Base-by-base conservation (phyloP, 2,888 invertebrate genomes). In the Epirrhoe alternata region DNA sequence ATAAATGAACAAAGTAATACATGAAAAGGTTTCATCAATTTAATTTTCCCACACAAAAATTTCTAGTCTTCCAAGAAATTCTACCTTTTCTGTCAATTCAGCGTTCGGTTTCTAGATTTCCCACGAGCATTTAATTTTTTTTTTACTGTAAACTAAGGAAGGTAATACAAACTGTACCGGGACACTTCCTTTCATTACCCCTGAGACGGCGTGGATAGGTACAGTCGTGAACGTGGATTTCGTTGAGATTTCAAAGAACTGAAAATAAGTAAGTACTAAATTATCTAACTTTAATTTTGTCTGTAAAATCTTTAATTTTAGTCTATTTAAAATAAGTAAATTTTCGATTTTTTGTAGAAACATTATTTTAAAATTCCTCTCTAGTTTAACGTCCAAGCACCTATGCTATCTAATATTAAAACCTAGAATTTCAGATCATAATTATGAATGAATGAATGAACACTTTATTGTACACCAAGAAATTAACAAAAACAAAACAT, bases 141-240 rank as follows among this genome's bases (percentile, higher is more conserved):
- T 60, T 77, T 77, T 77, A 78, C 77, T 77, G 66, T 69, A 73
- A 83, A 82, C 80, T 82, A 80, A 79, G 81, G 72, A 67, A 72
- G 76, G 81, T 83, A 81, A 83, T 77, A 79, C 77, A 80, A 81
- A 81, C 81, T 77, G 77, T 78, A 77, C 79, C 74, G 67, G 79
- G 82, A 84, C 83, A 83, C 83, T 84, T 82, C 81, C 78, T 81
- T 84, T 86, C 83, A 85, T 85, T 86, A 81, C 85, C 81, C 85
- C 12, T 31, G 86, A 81, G 86, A 86, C 81, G 70, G 77, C 79
- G 82, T 50, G 45, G 77, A 79, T 77, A 74, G 72, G 81, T 83
- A 85, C 82, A 82, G 78, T 77, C 81, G 77, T 63, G 69, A 79
- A 79, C 73, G 76, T 47, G 38, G 38, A 42, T 12, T 42, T 42